phyloP scores from a whole-genome alignment of 2,888 invertebrate species.

The Spilarctia lutea region DNA sequence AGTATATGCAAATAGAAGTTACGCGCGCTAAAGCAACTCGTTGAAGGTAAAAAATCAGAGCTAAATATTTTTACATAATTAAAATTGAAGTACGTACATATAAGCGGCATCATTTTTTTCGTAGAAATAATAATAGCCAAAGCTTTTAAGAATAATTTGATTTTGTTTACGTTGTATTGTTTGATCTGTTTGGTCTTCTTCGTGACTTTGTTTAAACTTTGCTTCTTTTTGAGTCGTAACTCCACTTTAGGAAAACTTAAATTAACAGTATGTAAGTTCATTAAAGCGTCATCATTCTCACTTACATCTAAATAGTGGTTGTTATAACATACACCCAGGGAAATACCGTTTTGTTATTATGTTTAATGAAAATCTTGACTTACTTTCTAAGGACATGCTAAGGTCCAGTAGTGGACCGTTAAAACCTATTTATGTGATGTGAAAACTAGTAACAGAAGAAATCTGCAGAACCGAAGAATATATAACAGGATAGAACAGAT shows the following conservation, averaged over 20 bases:
- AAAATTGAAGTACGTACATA: slow-evolving; percentile 38
- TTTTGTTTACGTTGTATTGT: slow-evolving; percentile 2
- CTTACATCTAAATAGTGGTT: background rate
- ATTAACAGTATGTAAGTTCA: background rate
- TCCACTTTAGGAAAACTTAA: background rate
- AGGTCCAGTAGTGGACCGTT: no score
- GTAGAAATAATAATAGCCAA: background rate
- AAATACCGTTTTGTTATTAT: background rate
- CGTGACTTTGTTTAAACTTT: no score
- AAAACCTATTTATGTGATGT: no score
- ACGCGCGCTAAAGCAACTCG: slow-evolving; percentile 40
- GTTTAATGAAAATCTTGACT: background rate
- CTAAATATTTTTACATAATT: slow-evolving; percentile 35
- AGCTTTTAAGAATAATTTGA: slow-evolving; percentile 3
- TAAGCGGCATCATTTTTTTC: slow-evolving; percentile 30
- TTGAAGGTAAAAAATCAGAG: slow-evolving; percentile 37
- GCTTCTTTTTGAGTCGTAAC: background rate
- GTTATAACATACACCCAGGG: background rate
- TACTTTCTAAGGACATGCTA: no score
- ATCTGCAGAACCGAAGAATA: background rate
- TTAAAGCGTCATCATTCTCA: background rate
- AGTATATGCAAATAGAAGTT: slow-evolving; percentile 48
- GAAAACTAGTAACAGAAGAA: background rate
- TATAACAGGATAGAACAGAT: background rate
- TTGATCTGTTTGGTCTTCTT: background rate